Conservation (phyloP, 2,888 invertebrate genomes). For the Argyra leucocephala region DNA sequence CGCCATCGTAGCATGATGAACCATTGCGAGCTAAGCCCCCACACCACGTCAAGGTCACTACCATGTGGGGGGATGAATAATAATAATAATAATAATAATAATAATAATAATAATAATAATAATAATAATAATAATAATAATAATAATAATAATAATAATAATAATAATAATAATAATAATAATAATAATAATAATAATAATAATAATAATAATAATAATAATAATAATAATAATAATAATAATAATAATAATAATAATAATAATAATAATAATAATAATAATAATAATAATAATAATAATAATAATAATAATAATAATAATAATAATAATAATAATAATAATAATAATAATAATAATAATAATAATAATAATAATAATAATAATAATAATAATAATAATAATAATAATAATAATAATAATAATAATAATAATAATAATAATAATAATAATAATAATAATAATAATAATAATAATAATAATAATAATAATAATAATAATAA, state of each 20-base stretch:
- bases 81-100: slow-evolving; percentile 1
- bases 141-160: slow-evolving; percentile 1
- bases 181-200: slow-evolving; percentile 4
- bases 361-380: slow-evolving; percentile 1
- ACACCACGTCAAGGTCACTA: no score
- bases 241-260: neutral
- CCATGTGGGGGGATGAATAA: no score
- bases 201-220: neutral
- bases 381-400: slow-evolving; percentile 10
- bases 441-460: neutral
- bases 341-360: neutral
- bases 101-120: neutral
- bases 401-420: slow-evolving; percentile 10
- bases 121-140: neutral
- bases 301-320: neutral
- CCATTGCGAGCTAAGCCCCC: no score
- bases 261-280: slow-evolving; percentile 4
- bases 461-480: neutral
- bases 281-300: neutral
- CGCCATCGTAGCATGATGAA: no score
- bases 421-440: slow-evolving; percentile 8
- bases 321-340: slow-evolving; percentile 7
- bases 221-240: slow-evolving; percentile 1
- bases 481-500: neutral
- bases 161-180: neutral